Evolutionary conservation across 1,140 invertebrate species (phyloP), one percentile per base, ranked within the genome.

Genomic region (Gyrodactylus bullatarudis): DNA sequence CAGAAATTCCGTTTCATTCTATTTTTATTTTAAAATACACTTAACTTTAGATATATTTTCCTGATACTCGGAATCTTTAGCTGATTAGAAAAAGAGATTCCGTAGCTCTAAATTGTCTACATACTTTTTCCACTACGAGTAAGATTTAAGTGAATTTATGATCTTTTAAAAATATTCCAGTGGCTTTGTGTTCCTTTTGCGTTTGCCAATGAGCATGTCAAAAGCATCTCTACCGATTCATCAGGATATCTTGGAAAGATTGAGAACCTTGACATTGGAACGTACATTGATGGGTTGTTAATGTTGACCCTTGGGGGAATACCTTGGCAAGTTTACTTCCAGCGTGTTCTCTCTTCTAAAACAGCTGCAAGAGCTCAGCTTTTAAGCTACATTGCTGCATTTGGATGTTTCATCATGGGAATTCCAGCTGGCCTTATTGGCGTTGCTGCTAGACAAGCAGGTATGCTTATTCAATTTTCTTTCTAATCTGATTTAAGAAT

Each of bases 121-220:
- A n/a, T n/a, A n/a, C n/a, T n/a, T n/a, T n/a, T n/a, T n/a, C n/a
- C n/a, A n/a, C n/a, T n/a, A n/a, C n/a, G n/a, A n/a, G n/a, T n/a
- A n/a, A n/a, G n/a, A n/a, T n/a, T n/a, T n/a, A n/a, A n/a, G n/a
- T n/a, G n/a, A n/a, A n/a, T n/a, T n/a, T n/a, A n/a, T n/a, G n/a
- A n/a, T n/a, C n/a, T n/a, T n/a, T n/a, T n/a, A n/a, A n/a, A n/a
- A n/a, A n/a, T n/a, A n/a, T n/a, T n/a, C 22, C 26, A 88, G 83
- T 96, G 92, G 91, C 86, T 97, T 84, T 93, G 91, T 77, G 91
- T 97, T 74, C 93, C 93, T 0, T 97, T 96, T 79, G 91, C 91
- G 0, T 87, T 91, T 86, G 83, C 83, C 26, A 87, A 94, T 81
- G 84, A 86, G 24, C 86, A 88, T 76, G 90, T 94, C 0, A 82